These are phyloP conservation scores for Scortum barcoo DNA, from an alignment of 2,113 vertebrate species.

Conservation along the genomic window DNA sequence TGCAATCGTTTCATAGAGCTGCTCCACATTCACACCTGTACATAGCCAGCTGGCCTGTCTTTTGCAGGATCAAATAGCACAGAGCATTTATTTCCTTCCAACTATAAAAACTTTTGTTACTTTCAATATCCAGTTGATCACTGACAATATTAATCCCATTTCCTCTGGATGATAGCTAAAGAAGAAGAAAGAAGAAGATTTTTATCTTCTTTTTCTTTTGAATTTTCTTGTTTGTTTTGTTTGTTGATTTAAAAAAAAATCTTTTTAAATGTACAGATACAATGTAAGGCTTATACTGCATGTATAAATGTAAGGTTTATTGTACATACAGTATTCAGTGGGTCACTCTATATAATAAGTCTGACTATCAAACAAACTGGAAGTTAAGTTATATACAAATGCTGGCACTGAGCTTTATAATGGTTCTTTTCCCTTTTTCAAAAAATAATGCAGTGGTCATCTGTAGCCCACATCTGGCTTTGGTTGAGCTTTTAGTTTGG, in stretches of 20 bases:
- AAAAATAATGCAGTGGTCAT: background rate
- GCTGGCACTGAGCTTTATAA: background rate
- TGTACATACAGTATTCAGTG: background rate
- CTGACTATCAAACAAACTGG: background rate
- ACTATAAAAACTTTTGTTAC: background rate
- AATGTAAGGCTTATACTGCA: too few relatives aligned
- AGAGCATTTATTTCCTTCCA: background rate
- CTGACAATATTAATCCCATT: background rate
- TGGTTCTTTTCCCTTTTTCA: background rate
- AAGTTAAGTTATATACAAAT: background rate
- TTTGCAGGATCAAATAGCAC: background rate
- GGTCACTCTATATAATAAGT: background rate
- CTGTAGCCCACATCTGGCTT: slow-evolving; percentile 35
- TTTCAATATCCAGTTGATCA: background rate
- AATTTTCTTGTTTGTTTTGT: background rate
- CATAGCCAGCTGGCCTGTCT: background rate
- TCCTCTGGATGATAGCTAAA: background rate
- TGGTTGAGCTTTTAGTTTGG: slow-evolving; percentile 11
- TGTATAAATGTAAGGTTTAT: too few relatives aligned
- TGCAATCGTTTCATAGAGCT: background rate
- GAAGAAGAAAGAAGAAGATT: too few relatives aligned
- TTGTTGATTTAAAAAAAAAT: too few relatives aligned
- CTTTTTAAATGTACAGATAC: too few relatives aligned
- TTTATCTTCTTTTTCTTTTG: background rate
- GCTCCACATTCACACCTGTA: background rate